Base-by-base conservation (phyloP, 1,140 invertebrate genomes). In the Mya arenaria region DNA sequence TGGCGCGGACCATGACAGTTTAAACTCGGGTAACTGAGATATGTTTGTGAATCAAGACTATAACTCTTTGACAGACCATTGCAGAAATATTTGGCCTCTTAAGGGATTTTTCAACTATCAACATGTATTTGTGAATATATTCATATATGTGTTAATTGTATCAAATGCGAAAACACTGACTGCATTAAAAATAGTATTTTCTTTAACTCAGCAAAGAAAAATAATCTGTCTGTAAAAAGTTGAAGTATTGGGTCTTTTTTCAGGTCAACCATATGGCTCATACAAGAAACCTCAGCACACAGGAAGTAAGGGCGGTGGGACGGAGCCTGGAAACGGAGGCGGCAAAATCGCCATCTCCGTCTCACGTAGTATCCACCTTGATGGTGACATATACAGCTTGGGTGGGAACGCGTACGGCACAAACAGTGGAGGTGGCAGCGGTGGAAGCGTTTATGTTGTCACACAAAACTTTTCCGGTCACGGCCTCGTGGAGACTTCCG, bases 381-480 rank as follows among this genome's bases (percentile, higher is more conserved):
- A 90, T 84, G 89, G 89, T 32, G 68, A 85, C 69, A 63, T 89
- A 30, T 71, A 65, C 32, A 85, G 73, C 56, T 37, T 74, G 36
- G 89, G 89, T 32, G 82, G 78, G 13, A 75, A 78, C 65, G 84
- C 85, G 8, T 65, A 63, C 23, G 72, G 48, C 34, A 36, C 36
- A 37, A 84, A 79, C 69, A 85, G 87, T 66, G 89, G 89, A 55
- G 89, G 88, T 60, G 89, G 88, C 36, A 88, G 89, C 69, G 89
- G 85, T 52, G 89, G 89, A 13, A 88, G 86, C 75, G 78, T 90
- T 39, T 87, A 84, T 71, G 75, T 89, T 44, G 39, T 58, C 15
- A 84, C 87, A 3, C 82, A 82, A 3, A 89, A 86, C 60, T 89
- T 90, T 77, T 90, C 89, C 4, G 89, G 89, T 34, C 89, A 90